Percentiles rank a stretch among this genome's conserved stretches.
Evolutionary conservation across 2,113 vertebrate species (phyloP).

Genomic region (Noturus placidus): DNA sequence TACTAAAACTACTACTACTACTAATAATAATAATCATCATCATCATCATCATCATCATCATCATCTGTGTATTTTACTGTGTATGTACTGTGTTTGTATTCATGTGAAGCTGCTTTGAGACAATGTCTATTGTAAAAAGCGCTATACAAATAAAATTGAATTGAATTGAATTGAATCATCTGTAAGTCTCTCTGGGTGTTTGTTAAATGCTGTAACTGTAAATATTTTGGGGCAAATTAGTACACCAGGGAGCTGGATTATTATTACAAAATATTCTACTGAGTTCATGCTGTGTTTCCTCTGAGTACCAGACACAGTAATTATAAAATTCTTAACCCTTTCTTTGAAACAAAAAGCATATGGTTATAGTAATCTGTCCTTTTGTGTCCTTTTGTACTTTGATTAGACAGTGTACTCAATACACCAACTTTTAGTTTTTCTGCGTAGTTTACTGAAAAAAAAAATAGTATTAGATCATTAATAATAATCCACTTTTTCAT

Average conservation of each 20-base stretch:
- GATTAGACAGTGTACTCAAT: neutral
- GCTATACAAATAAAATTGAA: too few species aligned
- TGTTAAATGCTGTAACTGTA: neutral
- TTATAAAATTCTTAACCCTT: neutral
- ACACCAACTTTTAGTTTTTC: neutral
- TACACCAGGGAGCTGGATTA: neutral
- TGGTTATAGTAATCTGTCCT: too few species aligned
- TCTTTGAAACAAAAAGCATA: too few species aligned
- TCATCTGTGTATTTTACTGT: too few species aligned
- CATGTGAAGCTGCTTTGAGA: too few species aligned
- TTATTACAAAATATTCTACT: too few species aligned
- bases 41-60: neutral
- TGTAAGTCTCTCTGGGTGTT: neutral
- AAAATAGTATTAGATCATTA: neutral
- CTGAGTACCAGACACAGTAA: neutral
- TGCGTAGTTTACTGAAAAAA: neutral
- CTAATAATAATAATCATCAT: neutral
- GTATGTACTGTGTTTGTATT: too few species aligned
- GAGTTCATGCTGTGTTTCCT: neutral
- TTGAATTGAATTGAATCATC: too few species aligned
- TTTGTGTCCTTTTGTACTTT: neutral
- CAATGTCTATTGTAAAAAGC: too few species aligned
- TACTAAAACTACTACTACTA: too few species aligned
- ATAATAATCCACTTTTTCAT: neutral
- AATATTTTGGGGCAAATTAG: neutral